phyloP scores from a whole-genome alignment of 2,113 vertebrate genomes.

The Nestor notabilis region DNA sequence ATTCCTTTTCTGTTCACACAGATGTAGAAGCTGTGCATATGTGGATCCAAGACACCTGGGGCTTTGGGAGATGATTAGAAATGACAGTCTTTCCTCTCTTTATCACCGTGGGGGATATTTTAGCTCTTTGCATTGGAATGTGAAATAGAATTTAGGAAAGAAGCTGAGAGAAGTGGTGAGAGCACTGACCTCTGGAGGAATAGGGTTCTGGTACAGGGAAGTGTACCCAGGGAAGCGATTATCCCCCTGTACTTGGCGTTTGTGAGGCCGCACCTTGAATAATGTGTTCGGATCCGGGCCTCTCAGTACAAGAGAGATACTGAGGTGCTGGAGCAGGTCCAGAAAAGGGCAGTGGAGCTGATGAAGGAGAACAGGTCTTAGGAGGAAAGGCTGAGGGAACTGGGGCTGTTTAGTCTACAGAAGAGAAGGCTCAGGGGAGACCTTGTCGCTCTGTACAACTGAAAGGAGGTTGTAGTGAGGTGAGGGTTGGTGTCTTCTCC shows the following conservation, averaged over 20 bases:
- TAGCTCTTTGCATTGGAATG: background rate
- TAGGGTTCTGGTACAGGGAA: background rate
- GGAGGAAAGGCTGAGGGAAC: background rate
- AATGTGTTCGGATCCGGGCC: background rate
- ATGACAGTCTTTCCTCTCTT: background rate
- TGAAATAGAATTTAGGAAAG: background rate
- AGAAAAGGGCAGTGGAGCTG: background rate
- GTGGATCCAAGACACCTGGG: background rate
- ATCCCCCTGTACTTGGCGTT: background rate
- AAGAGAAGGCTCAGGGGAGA: background rate
- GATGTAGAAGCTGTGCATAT: fast-evolving
- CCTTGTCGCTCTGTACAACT: background rate
- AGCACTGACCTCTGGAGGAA: background rate
- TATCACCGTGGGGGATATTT: fast-evolving
- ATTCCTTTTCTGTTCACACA: background rate
- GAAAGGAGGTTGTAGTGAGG: background rate
- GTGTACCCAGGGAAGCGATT: background rate
- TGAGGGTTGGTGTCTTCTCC: background rate
- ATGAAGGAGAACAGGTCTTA: background rate
- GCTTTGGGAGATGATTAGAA: background rate
- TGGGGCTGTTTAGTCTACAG: background rate
- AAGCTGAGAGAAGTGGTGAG: background rate
- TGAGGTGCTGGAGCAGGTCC: background rate
- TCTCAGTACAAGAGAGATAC: background rate
- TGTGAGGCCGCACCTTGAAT: background rate